Evolutionary conservation across 2,797 vertebrate genomes (phyloP).

Genomic region (Lagodon rhomboides): DNA sequence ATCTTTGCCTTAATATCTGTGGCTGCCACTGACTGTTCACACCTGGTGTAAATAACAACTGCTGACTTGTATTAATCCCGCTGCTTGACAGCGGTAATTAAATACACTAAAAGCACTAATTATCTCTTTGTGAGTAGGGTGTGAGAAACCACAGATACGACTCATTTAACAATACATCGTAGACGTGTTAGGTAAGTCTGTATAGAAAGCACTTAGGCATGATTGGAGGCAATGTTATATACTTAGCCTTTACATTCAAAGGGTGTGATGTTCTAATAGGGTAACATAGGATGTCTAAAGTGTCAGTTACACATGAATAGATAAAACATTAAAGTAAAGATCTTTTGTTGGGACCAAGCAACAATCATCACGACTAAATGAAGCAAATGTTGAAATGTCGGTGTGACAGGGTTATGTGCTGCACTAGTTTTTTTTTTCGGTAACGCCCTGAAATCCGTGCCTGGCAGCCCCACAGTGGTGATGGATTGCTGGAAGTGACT

Average conservation of each 20-base stretch:
- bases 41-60: slow-evolving; percentile 62
- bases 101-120: slow-evolving; percentile 55
- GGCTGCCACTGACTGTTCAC: slow-evolving; percentile 25
- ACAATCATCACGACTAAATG: not conserved
- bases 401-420: too few relatives aligned
- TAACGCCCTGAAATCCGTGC: not conserved
- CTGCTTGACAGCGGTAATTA: slow-evolving; percentile 47
- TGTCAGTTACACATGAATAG: too few relatives aligned
- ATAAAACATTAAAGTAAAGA: not conserved
- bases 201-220: slow-evolving; percentile 4
- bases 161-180: slow-evolving; percentile 9
- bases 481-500: not conserved
- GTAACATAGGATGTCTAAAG: not conserved
- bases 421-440: not conserved
- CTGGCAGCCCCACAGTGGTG: not conserved
- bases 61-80: slow-evolving; percentile 57
- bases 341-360: not conserved
- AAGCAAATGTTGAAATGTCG: not conserved
- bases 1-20: not conserved
- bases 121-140: slow-evolving; percentile 37
- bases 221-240: not conserved
- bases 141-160: slow-evolving; percentile 21
- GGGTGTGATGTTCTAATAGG: not conserved
- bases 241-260: not conserved
- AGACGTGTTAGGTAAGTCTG: slow-evolving; percentile 23